A percentile compares a stretch with the other conserved stretches of the same genome.
phyloP scores from a whole-genome alignment of 2,797 vertebrate species.

The Sylvilagus floridanus region DNA sequence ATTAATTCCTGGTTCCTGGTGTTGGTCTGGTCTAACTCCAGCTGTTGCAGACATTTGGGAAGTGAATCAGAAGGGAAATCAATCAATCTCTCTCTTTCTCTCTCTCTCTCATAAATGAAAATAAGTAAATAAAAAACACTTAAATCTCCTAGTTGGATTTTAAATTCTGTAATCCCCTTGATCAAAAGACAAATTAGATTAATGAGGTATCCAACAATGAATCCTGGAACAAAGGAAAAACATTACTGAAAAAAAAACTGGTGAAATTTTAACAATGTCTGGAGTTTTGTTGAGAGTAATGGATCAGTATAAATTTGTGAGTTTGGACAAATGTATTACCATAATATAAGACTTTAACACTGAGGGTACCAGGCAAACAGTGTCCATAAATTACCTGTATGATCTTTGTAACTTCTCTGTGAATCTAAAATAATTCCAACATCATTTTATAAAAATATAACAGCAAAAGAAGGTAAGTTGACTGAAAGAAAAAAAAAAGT shows the following conservation, averaged over 20 bases:
- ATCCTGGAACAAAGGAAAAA: background rate
- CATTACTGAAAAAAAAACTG: background rate
- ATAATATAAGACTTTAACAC: background rate
- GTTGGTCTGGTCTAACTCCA: too few relatives aligned
- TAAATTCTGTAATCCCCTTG: background rate
- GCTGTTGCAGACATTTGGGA: too few relatives aligned
- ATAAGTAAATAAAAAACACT: too few relatives aligned
- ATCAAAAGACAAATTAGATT: background rate
- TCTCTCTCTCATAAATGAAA: too few relatives aligned
- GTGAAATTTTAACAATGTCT: background rate
- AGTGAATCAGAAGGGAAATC: too few relatives aligned
- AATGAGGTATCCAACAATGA: background rate
- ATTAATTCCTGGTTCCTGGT: too few relatives aligned
- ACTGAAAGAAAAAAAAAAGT: background rate
- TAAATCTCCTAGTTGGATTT: background rate
- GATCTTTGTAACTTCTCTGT: background rate
- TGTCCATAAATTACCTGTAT: background rate
- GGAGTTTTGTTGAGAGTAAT: background rate
- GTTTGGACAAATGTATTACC: background rate
- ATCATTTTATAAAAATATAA: too few relatives aligned
- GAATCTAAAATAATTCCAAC: background rate
- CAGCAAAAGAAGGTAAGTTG: background rate
- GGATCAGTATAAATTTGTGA: background rate
- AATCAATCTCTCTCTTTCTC: too few relatives aligned
- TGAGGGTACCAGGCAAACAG: background rate